These are phyloP conservation scores for Arion vulgaris DNA, from an alignment of 1,140 invertebrate species.

Conservation along the genomic window DNA sequence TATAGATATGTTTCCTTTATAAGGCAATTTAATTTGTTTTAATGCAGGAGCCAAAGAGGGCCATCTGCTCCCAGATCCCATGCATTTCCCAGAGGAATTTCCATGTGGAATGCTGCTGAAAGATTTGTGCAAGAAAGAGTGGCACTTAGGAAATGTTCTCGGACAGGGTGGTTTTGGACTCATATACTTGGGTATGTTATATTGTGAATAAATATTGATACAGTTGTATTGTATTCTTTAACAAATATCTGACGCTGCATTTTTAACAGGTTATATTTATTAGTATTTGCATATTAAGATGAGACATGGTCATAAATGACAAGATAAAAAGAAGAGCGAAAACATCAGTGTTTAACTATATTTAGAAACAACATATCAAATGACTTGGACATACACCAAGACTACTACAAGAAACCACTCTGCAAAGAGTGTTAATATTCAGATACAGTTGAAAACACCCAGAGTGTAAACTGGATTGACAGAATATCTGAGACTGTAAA, in stretches of 20 bases:
- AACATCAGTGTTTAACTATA: too few relatives aligned
- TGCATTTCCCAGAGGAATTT: constrained; percentile 77
- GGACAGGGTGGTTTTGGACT: constrained; percentile 95
- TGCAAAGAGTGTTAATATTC: too few relatives aligned
- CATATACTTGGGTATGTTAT: constrained; percentile 83
- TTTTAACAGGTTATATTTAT: neutral
- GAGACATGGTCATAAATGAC: too few relatives aligned
- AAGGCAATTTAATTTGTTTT: neutral
- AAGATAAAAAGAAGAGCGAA: too few relatives aligned
- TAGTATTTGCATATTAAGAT: too few relatives aligned
- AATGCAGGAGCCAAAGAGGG: neutral
- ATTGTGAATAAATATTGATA: neutral
- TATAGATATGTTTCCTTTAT: too few relatives aligned
- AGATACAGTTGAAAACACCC: too few relatives aligned
- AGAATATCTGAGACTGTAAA: too few relatives aligned
- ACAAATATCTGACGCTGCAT: neutral
- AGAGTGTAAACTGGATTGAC: too few relatives aligned
- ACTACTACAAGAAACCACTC: too few relatives aligned
- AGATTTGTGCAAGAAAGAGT: constrained; percentile 86
- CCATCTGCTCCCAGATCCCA: constrained; percentile 44
- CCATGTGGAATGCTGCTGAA: constrained; percentile 83
- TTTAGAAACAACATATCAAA: too few relatives aligned
- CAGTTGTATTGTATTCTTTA: neutral
- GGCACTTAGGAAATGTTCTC: constrained; percentile 89
- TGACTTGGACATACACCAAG: too few relatives aligned